Conservation (phyloP, 2,888 invertebrate species). For the Tridacna crocea region DNA sequence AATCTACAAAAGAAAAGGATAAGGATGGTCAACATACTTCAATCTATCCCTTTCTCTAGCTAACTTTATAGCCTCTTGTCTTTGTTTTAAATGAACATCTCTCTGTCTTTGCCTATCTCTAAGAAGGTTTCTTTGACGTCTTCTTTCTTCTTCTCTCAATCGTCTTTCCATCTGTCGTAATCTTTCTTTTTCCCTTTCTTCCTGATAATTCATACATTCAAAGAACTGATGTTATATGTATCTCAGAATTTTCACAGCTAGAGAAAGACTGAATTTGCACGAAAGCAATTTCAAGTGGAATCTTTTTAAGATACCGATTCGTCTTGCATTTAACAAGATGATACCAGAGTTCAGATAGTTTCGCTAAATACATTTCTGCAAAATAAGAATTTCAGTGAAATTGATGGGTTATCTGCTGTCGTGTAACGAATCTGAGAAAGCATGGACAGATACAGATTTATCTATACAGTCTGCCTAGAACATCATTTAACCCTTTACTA, state of each 20-base stretch:
- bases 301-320: too few species aligned
- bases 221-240: background rate
- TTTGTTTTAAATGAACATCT: constrained; percentile 89
- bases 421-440: too few species aligned
- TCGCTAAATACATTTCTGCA: too few species aligned
- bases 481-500: too few species aligned
- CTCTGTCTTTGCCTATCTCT: constrained; percentile 91
- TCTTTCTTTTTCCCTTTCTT: constrained; percentile 85
- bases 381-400: too few species aligned
- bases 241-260: background rate
- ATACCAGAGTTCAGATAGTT: too few species aligned
- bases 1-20: too few species aligned
- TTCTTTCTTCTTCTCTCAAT: constrained; percentile 91
- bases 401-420: too few species aligned
- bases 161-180: constrained; percentile 89
- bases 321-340: too few species aligned
- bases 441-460: too few species aligned
- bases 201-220: constrained; percentile 63
- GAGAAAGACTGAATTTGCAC: background rate
- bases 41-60: constrained; percentile 85
- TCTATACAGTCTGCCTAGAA: too few species aligned
- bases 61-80: constrained; percentile 93
- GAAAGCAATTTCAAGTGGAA: too few species aligned
- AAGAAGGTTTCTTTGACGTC: constrained; percentile 86
- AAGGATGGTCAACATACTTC: constrained; percentile 63